Base-by-base conservation (phyloP, 37 sponge, comb jelly and placozoan species). In the Lycopodina hypogea region DNA sequence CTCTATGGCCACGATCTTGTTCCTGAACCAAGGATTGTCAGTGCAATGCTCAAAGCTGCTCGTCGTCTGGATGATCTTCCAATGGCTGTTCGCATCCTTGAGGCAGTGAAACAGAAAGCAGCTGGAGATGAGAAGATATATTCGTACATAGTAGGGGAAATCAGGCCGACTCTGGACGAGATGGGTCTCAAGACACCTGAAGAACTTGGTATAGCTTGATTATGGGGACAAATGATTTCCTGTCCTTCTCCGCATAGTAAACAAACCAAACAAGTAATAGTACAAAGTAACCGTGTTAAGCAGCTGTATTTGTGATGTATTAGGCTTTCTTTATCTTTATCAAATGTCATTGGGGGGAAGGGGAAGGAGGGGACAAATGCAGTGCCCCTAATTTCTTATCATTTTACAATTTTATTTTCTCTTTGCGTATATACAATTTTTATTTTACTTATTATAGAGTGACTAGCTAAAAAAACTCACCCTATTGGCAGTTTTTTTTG, bases 1-100 rank as follows among this genome's bases (percentile, higher is more conserved):
- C 84, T 96, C 7, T 96, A 93, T 66, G 96, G 96, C 32, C 78
- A 89, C 38, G 96, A 96, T 68, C 81, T 93, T 56, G 96, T 96
- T 14, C 96, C 96, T 23, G 94, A 96, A 65, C 94, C 96, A 1
- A 89, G 87, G 68, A 90, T 96, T 22, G 84, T 96, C 35, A 84
- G 42, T 6, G 91, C 96, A 22, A 85, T 90, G 86, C 68, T 96
- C 28, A 56, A 76, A 35, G 96, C 96, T 41, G 90, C 94, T 66
- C 60, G 91, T 40, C 52, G 96, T 19, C 28, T 96, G 26, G 88
- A 88, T 66, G 94, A 96, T 55, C 69, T 96, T 60, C 87, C 96
- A 42, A 71, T 93, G 79, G 88, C 96, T 7, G 68, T 93, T 56
- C 91, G 96, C 56, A 90, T 96, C 32, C 68, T 96, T 42, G 96